Base-by-base conservation (phyloP, 2,113 vertebrate species). In the Lepisosteus oculatus region DNA sequence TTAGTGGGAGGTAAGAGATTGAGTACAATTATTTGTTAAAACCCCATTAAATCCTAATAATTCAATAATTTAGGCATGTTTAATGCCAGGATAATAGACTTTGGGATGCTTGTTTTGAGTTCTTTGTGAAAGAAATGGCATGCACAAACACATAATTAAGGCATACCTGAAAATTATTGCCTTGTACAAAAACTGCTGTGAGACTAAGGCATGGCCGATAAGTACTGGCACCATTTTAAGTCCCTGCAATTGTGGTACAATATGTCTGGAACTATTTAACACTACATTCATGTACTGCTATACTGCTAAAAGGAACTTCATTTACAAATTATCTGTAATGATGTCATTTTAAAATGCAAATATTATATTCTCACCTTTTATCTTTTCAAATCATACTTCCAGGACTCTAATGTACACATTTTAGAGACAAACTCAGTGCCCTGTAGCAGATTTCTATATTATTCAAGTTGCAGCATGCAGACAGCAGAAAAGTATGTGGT, bases 131-230 rank as follows among this genome's bases (percentile, higher is more conserved):
- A 65, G 8, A 65, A 65, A 65, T 65, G 29, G 9, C 7, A 8
- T 65, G 1, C 64, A 81, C 80, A 81, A 80, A 78, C 74, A 82
- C 73, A 79, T 81, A 87, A 85, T 82, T 87, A 79, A 65, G 62
- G 78, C 65, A 77, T 78, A 85, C 84, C 81, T 79, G 79, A 74
- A 85, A 78, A 84, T 76, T 69, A 83, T 83, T 83, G 79, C 42
- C 72, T 84, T 83, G 69, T 84, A 88, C 83, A 55, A 85, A 74
- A 7, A 87, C 85, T 83, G 79, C 44, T 65, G 74, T 84, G 72
- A 65, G 79, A 68, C 70, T 82, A 77, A 86, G 87, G 75, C 72
- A 83, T 13, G 3, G 64, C 85, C 85, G 80, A 80, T 61, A 43
- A 82, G 85, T 85, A 70, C 80, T 84, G 73, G 78, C 68, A 83